Evolutionary conservation across 1,140 invertebrate genomes (phyloP), one percentile per base, ranked within the genome.

Genomic region (Mercenaria mercenaria): DNA sequence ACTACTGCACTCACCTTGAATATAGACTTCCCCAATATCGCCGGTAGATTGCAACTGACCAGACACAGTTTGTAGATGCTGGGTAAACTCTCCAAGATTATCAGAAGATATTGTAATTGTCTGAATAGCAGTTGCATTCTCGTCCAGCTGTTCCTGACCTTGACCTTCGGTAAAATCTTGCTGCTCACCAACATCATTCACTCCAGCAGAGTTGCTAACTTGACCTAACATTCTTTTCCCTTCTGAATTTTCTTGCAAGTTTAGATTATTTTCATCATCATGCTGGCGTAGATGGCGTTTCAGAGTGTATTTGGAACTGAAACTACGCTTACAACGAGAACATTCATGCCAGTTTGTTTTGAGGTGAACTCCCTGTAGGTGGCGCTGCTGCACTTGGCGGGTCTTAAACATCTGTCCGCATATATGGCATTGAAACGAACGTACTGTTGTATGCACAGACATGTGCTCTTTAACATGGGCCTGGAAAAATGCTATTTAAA

Each of bases 391-490:
- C 0, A 96, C 96, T 0, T 95, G 94, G 34, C 95, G 93, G 0
- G 96, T 96, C 91, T 96, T 96, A 88, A 96, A 96, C 18, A 96
- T 94, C 13, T 96, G 95, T 13, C 96, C 96, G 93, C 96, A 96
- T 20, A 96, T 95, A 83, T 96, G 96, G 91, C 96, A 96, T 26
- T 96, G 93, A 89, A 95, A 96, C 10, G 95, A 93, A 20, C 96
- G 93, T n/a, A 93, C 93, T 41, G 94, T 95, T 11, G 96, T 95
- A 88, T 96, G 96, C n/a, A 95, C 95, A 23, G 95, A 93, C 91
- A 93, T 82, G 77, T 94, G 93, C 69, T 94, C 94, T 26, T 91
- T 91, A 34, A 95, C 88, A 77, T 95, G 94, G 20, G 93, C 93
- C 94, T 95, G 93, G 77, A 77, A 93, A 89, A 77, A 88, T 87